Conservation (phyloP, 2,797 vertebrate species). For the Oreochromis mossambicus region DNA sequence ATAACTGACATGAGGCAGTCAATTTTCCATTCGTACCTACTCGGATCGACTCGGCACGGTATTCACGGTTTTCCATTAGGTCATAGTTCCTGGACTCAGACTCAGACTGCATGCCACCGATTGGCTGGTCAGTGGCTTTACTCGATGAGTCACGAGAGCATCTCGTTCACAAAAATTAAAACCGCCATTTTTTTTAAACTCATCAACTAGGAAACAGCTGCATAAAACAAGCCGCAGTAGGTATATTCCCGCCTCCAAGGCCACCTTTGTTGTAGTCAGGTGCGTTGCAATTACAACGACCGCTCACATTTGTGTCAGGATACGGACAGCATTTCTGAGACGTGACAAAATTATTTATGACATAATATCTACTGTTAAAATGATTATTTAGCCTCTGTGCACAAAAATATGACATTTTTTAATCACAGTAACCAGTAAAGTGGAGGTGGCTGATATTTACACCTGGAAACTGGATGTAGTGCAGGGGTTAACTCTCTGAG, state of each 20-base stretch:
- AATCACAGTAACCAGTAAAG: not conserved
- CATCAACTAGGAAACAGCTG: not conserved
- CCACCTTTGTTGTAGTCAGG: not conserved
- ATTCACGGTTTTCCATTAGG: not conserved
- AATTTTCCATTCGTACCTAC: not conserved
- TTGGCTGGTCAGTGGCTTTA: not conserved
- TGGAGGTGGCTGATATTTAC: not conserved
- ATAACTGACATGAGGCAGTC: not conserved
- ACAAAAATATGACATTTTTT: not conserved
- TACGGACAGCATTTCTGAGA: not conserved
- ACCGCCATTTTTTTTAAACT: not conserved
- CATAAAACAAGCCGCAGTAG: not conserved
- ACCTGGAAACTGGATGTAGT: not conserved
- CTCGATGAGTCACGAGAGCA: not conserved
- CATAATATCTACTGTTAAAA: not conserved
- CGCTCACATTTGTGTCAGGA: not conserved
- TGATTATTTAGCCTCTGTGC: not conserved
- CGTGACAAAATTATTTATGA: not conserved
- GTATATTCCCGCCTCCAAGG: not conserved
- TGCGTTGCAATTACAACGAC: not conserved
- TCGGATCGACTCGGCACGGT: not conserved
- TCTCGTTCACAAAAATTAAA: too few relatives aligned
- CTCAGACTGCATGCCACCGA: not conserved
- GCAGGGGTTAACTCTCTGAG: not conserved
- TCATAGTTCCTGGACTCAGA: not conserved